A percentile compares a stretch with the other conserved stretches of the same genome.
phyloP scores from a whole-genome alignment of 2,888 invertebrate genomes.

The Sminthurides aquaticus region DNA sequence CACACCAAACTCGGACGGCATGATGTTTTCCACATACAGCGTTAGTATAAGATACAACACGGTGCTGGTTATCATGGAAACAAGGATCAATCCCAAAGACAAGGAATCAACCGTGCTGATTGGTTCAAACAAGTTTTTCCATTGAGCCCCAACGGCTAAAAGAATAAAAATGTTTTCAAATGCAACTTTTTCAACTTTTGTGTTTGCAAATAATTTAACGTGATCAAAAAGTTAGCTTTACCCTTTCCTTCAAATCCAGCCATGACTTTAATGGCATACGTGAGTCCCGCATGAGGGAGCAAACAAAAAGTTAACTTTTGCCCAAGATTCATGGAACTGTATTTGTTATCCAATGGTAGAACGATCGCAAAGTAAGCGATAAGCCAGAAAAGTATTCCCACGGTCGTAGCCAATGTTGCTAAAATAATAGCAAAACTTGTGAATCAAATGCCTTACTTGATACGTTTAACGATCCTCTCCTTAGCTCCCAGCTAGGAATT shows the following conservation, averaged over 20 bases:
- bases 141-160: constrained; percentile 47
- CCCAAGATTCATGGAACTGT: constrained; percentile 23
- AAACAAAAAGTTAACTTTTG: constrained; percentile 40
- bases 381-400: constrained; percentile 45
- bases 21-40: constrained; percentile 57
- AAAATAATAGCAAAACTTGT: too few species aligned
- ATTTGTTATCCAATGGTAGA: constrained; percentile 25
- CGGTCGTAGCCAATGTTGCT: constrained; percentile 45
- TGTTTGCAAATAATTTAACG: too few species aligned
- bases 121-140: constrained; percentile 45
- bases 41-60: constrained; percentile 54
- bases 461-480: too few species aligned
- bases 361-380: constrained; percentile 37
- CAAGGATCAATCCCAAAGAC: constrained; percentile 47
- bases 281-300: constrained; percentile 44
- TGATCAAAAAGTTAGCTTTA: too few species aligned
- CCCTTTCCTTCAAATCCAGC: constrained; percentile 42
- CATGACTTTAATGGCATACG: constrained; percentile 42
- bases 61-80: constrained; percentile 44
- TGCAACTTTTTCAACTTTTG: too few species aligned
- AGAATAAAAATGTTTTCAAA: too few species aligned
- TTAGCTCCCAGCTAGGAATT: too few species aligned
- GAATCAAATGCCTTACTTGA: too few species aligned
- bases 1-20: constrained; percentile 63
- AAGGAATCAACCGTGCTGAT: constrained; percentile 45